Percentiles rank a stretch among this genome's conserved stretches.
Evolutionary conservation across 2,888 invertebrate species (phyloP).

Genomic region (Acrobasis suavella): DNA sequence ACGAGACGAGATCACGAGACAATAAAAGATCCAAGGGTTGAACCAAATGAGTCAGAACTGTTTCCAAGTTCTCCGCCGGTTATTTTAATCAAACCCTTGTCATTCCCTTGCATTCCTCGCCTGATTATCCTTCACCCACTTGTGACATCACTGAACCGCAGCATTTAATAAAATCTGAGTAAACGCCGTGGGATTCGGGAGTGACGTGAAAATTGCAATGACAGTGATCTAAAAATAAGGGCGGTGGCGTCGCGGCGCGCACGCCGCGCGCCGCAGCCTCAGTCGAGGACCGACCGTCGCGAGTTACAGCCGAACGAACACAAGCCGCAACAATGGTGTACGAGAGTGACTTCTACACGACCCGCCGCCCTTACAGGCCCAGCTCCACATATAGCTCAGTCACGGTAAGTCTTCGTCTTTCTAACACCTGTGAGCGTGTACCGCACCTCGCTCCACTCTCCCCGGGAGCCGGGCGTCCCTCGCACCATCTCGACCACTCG

Average conservation of each 20-base stretch:
- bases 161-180: constrained; percentile 58
- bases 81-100: constrained; percentile 48
- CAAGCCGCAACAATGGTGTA: constrained; percentile 88
- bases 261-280: constrained; percentile 50
- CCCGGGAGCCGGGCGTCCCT: constrained; percentile 77
- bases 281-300: constrained; percentile 79
- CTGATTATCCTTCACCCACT: constrained; percentile 74
- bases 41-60: constrained; percentile 27
- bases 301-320: constrained; percentile 74
- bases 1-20: constrained; percentile 25
- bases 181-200: constrained; percentile 56
- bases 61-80: constrained; percentile 25
- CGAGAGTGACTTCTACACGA: constrained; percentile 96
- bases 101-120: constrained; percentile 46
- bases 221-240: constrained; percentile 79
- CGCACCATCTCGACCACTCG: constrained; percentile 72
- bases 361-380: constrained; percentile 91
- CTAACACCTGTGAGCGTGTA: constrained; percentile 59
- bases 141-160: constrained; percentile 53
- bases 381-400: constrained; percentile 93
- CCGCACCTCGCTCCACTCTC: constrained; percentile 68
- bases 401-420: constrained; percentile 78
- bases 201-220: constrained; percentile 80
- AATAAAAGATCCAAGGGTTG: constrained; percentile 33
- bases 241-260: constrained; percentile 52